Evolutionary conservation across 1,140 invertebrate species (phyloP).

Genomic region (Arctopsyche grandis): DNA sequence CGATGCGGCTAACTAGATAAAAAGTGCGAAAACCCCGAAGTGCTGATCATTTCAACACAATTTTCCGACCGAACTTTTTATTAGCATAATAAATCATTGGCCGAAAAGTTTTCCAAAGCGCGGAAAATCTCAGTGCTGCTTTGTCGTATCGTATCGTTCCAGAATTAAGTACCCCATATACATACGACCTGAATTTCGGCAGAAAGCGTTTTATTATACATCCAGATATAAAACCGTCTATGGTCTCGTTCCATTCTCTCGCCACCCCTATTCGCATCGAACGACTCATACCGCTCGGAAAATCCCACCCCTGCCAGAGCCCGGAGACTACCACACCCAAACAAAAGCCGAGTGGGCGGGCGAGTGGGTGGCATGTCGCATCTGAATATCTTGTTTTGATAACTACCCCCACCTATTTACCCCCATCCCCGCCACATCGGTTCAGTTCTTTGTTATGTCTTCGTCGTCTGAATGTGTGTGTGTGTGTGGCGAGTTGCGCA

Average conservation of each 20-base stretch:
- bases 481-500: slow-evolving; percentile 16
- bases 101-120: too few relatives aligned
- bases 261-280: background rate
- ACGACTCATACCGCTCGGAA: too few relatives aligned
- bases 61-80: too few relatives aligned
- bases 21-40: too few relatives aligned
- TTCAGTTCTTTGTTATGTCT: slow-evolving; percentile 13
- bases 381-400: slow-evolving; percentile 53
- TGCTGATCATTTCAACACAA: too few relatives aligned
- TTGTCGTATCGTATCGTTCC: too few relatives aligned
- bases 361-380: slow-evolving; percentile 12
- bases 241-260: background rate
- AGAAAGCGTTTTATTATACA: slow-evolving; percentile 30
- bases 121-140: too few relatives aligned
- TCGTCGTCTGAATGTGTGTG: background rate
- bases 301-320: background rate
- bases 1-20: too few relatives aligned
- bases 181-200: slow-evolving; percentile 13
- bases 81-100: too few relatives aligned
- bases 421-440: background rate
- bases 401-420: slow-evolving; percentile 34
- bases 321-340: slow-evolving; percentile 25
- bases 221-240: slow-evolving; percentile 23
- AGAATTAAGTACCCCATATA: too few relatives aligned
- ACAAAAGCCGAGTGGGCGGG: background rate